Conservation (phyloP, 2,113 vertebrate species). For the Cepphus grylle region DNA sequence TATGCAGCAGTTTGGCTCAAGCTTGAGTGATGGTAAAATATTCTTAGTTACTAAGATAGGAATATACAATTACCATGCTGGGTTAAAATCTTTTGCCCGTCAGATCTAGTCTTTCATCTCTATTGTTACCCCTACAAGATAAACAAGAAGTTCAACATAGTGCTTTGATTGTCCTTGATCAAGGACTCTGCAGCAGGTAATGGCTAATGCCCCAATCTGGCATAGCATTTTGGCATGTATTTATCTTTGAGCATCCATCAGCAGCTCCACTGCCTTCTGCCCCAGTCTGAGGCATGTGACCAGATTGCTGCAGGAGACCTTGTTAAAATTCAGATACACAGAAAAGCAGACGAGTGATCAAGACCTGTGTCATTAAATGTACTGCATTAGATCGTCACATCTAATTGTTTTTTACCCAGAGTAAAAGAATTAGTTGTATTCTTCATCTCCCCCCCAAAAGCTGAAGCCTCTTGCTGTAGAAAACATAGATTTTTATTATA, state of each 20-base stretch:
- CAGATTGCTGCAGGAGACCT: background rate
- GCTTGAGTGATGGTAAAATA: background rate
- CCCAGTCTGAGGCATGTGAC: background rate
- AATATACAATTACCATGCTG: background rate
- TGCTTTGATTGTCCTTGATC: constrained; percentile 32
- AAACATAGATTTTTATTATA: constrained; percentile 44
- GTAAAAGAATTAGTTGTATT: background rate
- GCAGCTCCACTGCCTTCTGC: background rate
- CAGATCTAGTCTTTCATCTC: background rate
- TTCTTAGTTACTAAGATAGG: background rate
- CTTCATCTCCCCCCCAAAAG: background rate
- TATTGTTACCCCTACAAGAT: background rate
- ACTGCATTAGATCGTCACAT: background rate
- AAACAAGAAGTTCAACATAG: background rate
- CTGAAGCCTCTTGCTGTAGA: background rate
- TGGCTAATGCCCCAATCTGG: constrained; percentile 19
- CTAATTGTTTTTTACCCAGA: background rate
- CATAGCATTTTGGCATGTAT: background rate
- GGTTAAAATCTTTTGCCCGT: constrained; percentile 27
- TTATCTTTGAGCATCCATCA: background rate
- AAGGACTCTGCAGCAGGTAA: constrained; percentile 42
- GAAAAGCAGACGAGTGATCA: background rate
- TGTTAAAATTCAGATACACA: background rate
- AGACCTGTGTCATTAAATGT: background rate
- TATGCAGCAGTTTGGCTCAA: background rate